Evolutionary conservation across 2,797 vertebrate genomes (phyloP).

Genomic region (Oryzias sinensis): DNA sequence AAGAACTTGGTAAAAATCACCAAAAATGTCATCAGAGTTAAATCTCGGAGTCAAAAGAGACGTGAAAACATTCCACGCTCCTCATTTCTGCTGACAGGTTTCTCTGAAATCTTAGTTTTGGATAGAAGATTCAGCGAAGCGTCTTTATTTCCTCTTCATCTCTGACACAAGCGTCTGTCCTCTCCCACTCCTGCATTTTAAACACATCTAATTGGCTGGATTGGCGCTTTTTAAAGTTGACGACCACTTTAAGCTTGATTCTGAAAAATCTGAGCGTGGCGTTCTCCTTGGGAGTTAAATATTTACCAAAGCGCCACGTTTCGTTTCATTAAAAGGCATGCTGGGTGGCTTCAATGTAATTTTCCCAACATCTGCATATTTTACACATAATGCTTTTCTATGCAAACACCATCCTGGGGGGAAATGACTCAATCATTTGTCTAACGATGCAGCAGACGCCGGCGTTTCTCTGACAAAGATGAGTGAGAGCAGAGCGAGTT

Average conservation of each 20-base stretch:
- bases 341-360: conserved; percentile 15
- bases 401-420: conserved; percentile 13
- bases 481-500: conserved; percentile 17
- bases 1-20: too few species aligned
- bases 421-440: conserved; percentile 12
- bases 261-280: conserved; percentile 22
- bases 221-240: conserved; percentile 29
- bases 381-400: conserved; percentile 15
- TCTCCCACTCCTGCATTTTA: conserved; percentile 40
- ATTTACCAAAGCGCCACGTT: background rate
- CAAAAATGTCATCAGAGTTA: too few species aligned
- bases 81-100: conserved; percentile 5
- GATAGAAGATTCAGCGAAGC: conserved; percentile 30
- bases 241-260: conserved; percentile 23
- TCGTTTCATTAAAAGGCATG: conserved; percentile 13
- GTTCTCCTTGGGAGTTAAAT: conserved; percentile 6
- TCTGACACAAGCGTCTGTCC: conserved; percentile 48
- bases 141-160: conserved; percentile 30
- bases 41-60: too few species aligned
- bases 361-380: conserved; percentile 1
- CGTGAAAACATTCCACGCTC: background rate
- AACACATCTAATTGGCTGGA: conserved; percentile 45
- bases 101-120: conserved; percentile 13
- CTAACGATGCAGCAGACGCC: background rate
- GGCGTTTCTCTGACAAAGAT: conserved; percentile 20